A percentile compares a stretch with the other conserved stretches of the same genome.
phyloP scores from a whole-genome alignment of 2,888 invertebrate genomes.

The Eupithecia pulchellata region DNA sequence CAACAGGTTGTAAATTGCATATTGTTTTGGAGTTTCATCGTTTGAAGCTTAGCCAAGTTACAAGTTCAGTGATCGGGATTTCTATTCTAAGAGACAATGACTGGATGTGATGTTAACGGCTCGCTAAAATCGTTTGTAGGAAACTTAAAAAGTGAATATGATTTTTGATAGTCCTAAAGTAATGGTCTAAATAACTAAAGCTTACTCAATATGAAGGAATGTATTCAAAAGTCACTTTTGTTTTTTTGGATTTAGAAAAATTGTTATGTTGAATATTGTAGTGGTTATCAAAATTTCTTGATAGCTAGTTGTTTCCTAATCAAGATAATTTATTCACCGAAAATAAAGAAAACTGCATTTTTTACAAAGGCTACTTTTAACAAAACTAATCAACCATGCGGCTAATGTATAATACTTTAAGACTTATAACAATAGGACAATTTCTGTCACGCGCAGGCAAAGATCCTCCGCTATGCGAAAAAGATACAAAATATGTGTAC shows the following conservation, averaged over 20 bases:
- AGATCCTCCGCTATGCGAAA: no score
- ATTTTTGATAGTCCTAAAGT: neutral
- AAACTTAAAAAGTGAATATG: neutral
- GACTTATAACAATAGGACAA: no score
- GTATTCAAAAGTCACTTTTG: no score
- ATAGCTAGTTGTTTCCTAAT: neutral
- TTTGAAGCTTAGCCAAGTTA: slow-evolving; percentile 17
- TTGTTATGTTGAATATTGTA: neutral
- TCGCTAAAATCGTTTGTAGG: neutral
- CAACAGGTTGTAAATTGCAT: slow-evolving; percentile 57
- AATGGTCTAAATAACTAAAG: neutral
- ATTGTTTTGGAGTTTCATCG: slow-evolving; percentile 50
- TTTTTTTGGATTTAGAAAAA: neutral
- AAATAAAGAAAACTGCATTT: neutral
- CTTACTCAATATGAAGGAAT: no score
- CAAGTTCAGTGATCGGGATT: slow-evolving; percentile 13
- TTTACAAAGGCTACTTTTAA: neutral
- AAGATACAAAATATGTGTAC: no score
- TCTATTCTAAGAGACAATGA: slow-evolving; percentile 10
- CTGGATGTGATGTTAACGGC: neutral
- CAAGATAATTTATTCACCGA: neutral
- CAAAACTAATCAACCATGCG: no score
- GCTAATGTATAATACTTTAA: no score
- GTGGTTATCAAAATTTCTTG: neutral
- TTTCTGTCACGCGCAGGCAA: no score